A percentile compares a stretch with the other conserved stretches of the same genome.
Evolutionary conservation across 2,888 invertebrate genomes (phyloP).

Genomic region (Plebejus melissa): DNA sequence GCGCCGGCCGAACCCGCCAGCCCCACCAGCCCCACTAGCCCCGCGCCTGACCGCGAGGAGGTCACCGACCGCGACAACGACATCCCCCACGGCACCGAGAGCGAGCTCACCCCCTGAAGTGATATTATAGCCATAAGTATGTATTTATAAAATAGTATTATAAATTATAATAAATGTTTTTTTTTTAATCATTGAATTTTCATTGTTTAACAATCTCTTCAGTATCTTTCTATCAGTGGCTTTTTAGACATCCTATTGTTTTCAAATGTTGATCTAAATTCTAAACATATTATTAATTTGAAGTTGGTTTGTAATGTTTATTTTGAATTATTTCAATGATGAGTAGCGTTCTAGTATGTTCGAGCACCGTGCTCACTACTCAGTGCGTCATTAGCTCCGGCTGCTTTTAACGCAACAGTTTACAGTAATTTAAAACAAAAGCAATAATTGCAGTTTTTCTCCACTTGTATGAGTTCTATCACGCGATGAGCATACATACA

Average conservation of each 20-base stretch:
- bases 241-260: background rate
- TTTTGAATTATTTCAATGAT: background rate
- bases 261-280: background rate
- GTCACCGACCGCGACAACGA: slow-evolving; percentile 59
- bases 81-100: slow-evolving; percentile 51
- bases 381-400: background rate
- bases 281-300: too few species aligned
- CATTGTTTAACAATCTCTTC: slow-evolving; percentile 24
- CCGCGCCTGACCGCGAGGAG: background rate
- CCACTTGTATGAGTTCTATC: background rate
- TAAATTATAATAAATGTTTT: slow-evolving; percentile 75
- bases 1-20: slow-evolving; percentile 40
- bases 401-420: background rate
- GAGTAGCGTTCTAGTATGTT: background rate
- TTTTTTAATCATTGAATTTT: slow-evolving; percentile 42
- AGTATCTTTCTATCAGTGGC: background rate
- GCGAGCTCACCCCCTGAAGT: slow-evolving; percentile 57
- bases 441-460: background rate
- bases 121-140: slow-evolving; percentile 61
- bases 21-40: slow-evolving; percentile 52
- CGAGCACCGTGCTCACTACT: background rate
- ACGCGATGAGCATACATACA: background rate
- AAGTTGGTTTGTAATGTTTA: background rate
- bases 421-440: background rate
- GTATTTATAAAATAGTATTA: slow-evolving; percentile 66